phyloP scores from a whole-genome alignment of 2,113 vertebrate species.

The Pholis gunnellus region DNA sequence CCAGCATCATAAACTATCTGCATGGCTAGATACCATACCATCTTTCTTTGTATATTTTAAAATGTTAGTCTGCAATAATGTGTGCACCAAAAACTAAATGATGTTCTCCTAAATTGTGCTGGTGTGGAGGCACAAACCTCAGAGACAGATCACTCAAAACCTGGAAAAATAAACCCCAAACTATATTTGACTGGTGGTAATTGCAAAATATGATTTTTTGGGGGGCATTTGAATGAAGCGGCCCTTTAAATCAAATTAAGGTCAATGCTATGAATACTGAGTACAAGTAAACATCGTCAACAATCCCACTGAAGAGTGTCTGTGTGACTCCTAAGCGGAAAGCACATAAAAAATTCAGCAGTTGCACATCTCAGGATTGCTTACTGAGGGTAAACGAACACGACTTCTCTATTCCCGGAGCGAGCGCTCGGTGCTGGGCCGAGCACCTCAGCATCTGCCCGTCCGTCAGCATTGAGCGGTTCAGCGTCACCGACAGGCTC shows the following conservation, averaged over 20 bases:
- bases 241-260: neutral
- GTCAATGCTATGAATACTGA: neutral
- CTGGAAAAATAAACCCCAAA: neutral
- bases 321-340: constrained; percentile 34
- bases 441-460: constrained; percentile 85
- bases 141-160: neutral
- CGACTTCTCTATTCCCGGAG: constrained; percentile 11
- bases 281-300: neutral
- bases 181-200: neutral
- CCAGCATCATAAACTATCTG: neutral
- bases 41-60: neutral
- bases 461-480: constrained; percentile 80
- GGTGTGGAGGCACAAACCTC: neutral
- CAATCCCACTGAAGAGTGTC: neutral
- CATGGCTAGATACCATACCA: neutral
- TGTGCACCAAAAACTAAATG: neutral
- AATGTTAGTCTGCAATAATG: neutral
- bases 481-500: constrained; percentile 78
- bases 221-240: neutral
- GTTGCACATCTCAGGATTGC: constrained; percentile 55
- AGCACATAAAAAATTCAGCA: constrained; percentile 43
- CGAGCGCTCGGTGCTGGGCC: constrained; percentile 73
- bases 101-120: neutral
- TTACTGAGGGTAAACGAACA: constrained; percentile 90
- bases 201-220: neutral